Evolutionary conservation across 2,113 vertebrate species (phyloP).

Genomic region (Thunnus thynnus): DNA sequence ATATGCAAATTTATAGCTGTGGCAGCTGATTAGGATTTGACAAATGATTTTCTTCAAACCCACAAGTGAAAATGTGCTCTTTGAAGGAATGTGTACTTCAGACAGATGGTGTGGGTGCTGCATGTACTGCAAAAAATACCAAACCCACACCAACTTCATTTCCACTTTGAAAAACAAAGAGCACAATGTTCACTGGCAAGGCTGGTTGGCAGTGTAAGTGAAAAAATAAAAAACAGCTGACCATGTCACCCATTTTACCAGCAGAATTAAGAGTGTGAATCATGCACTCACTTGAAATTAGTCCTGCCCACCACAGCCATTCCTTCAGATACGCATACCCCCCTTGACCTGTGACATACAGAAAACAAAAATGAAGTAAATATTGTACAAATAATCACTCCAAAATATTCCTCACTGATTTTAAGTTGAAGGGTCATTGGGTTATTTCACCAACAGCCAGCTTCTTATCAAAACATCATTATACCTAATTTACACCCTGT

Average conservation of each 20-base stretch:
- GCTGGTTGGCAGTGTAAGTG: neutral
- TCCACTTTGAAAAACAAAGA: constrained; percentile 60
- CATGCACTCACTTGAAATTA: constrained; percentile 89
- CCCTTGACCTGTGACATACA: constrained; percentile 84
- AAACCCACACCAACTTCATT: constrained; percentile 63
- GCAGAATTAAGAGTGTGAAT: neutral
- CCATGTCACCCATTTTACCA: neutral
- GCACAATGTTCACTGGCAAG: constrained; percentile 41
- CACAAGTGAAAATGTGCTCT: constrained; percentile 58
- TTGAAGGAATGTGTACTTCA: constrained; percentile 46
- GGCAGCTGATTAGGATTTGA: constrained; percentile 12
- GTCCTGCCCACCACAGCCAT: constrained; percentile 91
- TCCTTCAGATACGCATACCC: constrained; percentile 90
- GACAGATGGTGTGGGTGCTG: constrained; percentile 28
- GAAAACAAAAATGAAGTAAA: neutral
- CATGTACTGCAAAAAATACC: constrained; percentile 37
- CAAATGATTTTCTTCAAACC: constrained; percentile 13
- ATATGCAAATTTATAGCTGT: neutral
- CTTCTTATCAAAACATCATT: neutral
- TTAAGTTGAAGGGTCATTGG: neutral
- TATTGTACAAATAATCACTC: neutral
- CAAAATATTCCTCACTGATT: neutral
- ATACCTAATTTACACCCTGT: neutral
- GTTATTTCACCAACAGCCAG: neutral
- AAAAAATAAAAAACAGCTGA: neutral